Base-by-base conservation (phyloP, 2,797 vertebrate genomes). In the Aphelocoma californica region DNA sequence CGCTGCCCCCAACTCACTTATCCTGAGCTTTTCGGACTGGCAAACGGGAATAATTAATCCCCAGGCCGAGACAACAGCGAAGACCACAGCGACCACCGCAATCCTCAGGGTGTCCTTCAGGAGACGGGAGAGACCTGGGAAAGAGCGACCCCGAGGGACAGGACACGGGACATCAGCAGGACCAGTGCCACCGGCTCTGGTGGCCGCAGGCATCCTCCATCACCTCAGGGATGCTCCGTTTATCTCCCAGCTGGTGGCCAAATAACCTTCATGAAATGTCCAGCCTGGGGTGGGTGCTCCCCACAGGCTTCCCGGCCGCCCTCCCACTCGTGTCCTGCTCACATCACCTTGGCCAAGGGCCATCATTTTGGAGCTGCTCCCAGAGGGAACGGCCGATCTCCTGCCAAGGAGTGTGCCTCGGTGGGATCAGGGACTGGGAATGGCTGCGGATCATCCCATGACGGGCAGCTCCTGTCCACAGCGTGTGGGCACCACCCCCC, bases 21-120 rank as follows among this genome's bases (percentile, higher is more conserved):
- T 96, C 24, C 94, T 36, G 8, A 95, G 95, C 47, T 95, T 97
- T 14, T 95, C 67, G 1, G 95, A 95, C 89, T 97, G 95, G 84
- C 95, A 97, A 50, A 92, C 50, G 0, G 95, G 96, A 67, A 95
- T 64, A 50, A 97, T 67, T 7, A 97, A 54, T 20, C 95, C 95
- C 74, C 92, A 77, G 0, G 36, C 90, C 0, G 96, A 91, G 81
- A 96, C 4, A 1, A 24, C 79, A 34, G 94, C 86, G 0, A 97
- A 91, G 58, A 89, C 86, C 48, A 91, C 78, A 1, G 92, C 86
- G 2, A 93, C 92, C 56, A 89, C 89, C 0, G 67, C 57, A 1
- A 91, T 29, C 86, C 88, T 91, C 84, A 95, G 81, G 5, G 2
- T 6, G 4, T 95, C 24, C 81, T 94, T 83, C 88, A 94, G 12